These are phyloP conservation scores for Taenioides sp. DNA, from an alignment of 2,797 vertebrate species.

Conservation along the genomic window DNA sequence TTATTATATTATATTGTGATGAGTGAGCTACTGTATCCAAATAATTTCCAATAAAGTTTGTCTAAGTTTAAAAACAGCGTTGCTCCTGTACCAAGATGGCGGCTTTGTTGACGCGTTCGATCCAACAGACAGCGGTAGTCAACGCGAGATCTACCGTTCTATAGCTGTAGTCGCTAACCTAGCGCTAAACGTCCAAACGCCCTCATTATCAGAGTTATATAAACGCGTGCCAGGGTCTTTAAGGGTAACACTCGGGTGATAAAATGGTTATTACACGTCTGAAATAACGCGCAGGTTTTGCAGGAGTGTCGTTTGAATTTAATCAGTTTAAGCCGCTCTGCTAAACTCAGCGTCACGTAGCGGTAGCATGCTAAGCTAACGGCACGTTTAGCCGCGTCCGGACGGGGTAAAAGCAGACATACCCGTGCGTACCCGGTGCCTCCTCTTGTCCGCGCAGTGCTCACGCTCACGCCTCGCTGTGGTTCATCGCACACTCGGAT, in stretches of 20 bases:
- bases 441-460: slow-evolving; percentile 30
- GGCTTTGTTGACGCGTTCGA: too few species aligned
- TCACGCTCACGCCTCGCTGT: slow-evolving; percentile 1
- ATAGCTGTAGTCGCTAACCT: slow-evolving; percentile 7
- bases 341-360: slow-evolving; percentile 33
- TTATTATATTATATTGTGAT: too few species aligned
- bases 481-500: slow-evolving; percentile 34
- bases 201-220: not conserved
- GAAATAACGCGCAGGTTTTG: not conserved
- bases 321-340: slow-evolving; percentile 7
- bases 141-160: too few species aligned
- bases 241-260: too few species aligned
- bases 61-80: too few species aligned
- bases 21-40: too few species aligned
- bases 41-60: too few species aligned
- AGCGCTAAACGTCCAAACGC: slow-evolving; percentile 19
- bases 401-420: slow-evolving; percentile 37
- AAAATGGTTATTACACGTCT: not conserved
- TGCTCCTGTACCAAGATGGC: too few species aligned
- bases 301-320: not conserved
- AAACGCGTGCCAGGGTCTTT: slow-evolving; percentile 8
- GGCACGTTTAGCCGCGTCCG: slow-evolving; percentile 29
- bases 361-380: slow-evolving; percentile 34
- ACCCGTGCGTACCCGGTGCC: slow-evolving; percentile 46
- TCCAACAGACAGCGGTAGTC: too few species aligned